phyloP scores from a whole-genome alignment of 2,113 vertebrate species.

The Laticauda colubrina region DNA sequence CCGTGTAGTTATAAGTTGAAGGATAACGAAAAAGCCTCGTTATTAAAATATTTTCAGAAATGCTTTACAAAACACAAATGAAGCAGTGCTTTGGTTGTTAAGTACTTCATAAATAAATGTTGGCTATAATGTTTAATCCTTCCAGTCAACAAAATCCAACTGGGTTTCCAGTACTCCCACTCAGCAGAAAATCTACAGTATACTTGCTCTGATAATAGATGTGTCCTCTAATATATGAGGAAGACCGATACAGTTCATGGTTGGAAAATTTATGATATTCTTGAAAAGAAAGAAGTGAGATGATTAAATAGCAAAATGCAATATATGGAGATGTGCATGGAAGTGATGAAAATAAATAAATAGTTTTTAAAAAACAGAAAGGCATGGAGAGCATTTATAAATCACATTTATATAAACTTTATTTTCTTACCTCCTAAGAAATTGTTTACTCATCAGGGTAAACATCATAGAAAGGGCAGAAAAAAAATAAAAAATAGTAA shows the following conservation, averaged over 20 bases:
- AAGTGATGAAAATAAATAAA: background rate
- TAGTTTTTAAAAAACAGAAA: background rate
- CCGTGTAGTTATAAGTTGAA: background rate
- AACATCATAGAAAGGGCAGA: background rate
- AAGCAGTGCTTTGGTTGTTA: background rate
- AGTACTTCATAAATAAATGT: background rate
- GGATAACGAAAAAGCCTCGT: background rate
- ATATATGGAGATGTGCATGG: background rate
- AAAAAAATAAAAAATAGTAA: background rate
- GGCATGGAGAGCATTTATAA: background rate
- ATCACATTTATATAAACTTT: background rate
- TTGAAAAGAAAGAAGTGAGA: background rate
- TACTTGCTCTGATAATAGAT: constrained; percentile 16
- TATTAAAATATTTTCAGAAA: background rate
- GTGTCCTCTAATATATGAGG: background rate
- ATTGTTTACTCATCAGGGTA: background rate
- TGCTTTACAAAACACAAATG: background rate
- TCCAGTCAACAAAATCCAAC: background rate
- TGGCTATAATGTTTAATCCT: constrained; percentile 13
- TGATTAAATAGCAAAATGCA: background rate
- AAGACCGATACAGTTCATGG: background rate
- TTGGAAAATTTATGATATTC: background rate
- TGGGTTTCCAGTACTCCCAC: background rate
- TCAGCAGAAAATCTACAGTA: constrained; percentile 22
- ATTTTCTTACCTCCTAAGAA: background rate